Evolutionary conservation across 2,888 invertebrate genomes (phyloP), one percentile per base, ranked within the genome.

Genomic region (Gortyna flavago): DNA sequence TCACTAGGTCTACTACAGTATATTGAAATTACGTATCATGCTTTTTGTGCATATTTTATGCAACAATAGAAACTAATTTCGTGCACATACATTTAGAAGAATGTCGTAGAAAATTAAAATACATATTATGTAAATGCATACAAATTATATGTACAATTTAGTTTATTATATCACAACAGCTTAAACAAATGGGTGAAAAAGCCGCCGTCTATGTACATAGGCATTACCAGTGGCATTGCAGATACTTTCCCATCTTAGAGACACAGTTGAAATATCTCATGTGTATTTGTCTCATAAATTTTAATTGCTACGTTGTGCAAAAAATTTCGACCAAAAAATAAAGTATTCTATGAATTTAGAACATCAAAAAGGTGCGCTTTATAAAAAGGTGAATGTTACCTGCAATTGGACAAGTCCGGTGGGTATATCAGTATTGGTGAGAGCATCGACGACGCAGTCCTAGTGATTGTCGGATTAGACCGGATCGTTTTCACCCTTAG

Each of bases 371-470:
- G 72, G 85, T 88, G 88, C 87, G 75, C 79, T 78, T 69, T 78
- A 84, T 81, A 81, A 87, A 83, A 85, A 86, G 83, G 84, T 87
- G 75, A 85, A 84, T 80, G 87, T 96, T 96, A 96, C 96, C 96
- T 96, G 96, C 96, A 93, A 90, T 93, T 96, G 61, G 95, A 95
- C 89, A 96, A 93, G 88, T 97, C 96, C 96, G 97, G 96, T 89
- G 97, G 96, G 89, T 96, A 96, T 90, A 97, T 97, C 96, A 97
- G 95, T 92, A 97, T 97, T 94, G 97, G 97, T 90, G 97, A 97
- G 85, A 97, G 96, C 96, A 96, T 96, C 94, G 96, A 96, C 84
- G 97, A 97, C 87, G 97, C 97, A 87, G 97, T 95, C 95, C 97
- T 94, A 92, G 96, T 97, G 94, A 96, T 96, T 89, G 96, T 96